Base-by-base conservation (phyloP, 2,113 vertebrate species). In the Colistium nudipinnis region DNA sequence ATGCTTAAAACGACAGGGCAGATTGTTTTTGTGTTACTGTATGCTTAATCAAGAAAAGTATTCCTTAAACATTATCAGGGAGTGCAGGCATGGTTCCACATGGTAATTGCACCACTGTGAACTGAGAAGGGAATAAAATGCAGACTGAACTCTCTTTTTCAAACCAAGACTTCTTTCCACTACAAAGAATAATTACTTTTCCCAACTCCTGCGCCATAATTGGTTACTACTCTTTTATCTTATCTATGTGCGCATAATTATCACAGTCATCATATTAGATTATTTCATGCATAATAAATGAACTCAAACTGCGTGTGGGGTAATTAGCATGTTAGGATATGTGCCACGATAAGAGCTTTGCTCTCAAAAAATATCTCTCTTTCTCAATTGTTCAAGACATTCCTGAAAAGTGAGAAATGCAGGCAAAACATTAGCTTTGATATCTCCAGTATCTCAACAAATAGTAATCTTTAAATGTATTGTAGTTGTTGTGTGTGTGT, bases 271-370 rank as follows among this genome's bases (percentile, higher is more conserved):
- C 87, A 85, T 89, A 91, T 90, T 89, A 88, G 89, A 89, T 91
- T 89, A 88, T 90, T 90, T 88, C 86, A 90, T 90, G 89, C 87
- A 91, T 91, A 89, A 88, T 89, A 91, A 91, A 90, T 89, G 85
- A 88, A 87, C 62, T 91, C 89, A 90, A 88, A 88, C 88, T 88
- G 88, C 75, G 88, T 81, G 84, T 71, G 62, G 79, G 81, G 87
- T 89, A 91, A 91, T 91, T 92, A 90, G 89, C 87, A 89, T 88
- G 88, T 83, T 87, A 76, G 81, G 75, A 89, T 88, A 82, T 77
- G 83, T 74, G 82, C 80, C 54, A 16, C 20, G 77, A 80, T 89
- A 86, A 85, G 79, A 83, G 71, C 12, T 48, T 73, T 49, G 62
- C 73, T 85, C 54, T 56, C 62, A n/a, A n/a, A n/a, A n/a, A n/a